Percentiles rank a stretch among this genome's conserved stretches.
Conservation (phyloP, 2,888 invertebrate species). For the Drosophila mayaguana region DNA sequence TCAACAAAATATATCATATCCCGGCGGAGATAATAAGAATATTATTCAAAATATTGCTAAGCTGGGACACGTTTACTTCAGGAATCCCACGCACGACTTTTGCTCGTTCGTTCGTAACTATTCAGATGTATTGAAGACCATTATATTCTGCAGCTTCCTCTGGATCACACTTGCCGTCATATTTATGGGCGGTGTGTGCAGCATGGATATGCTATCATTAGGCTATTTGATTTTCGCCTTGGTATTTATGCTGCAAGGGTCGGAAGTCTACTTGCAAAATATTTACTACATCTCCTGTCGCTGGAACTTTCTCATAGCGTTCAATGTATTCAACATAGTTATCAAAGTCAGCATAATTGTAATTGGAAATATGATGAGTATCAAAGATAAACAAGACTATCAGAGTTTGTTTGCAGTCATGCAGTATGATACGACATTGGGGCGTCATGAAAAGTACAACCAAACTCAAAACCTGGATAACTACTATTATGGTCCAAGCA, state of each 20-base stretch:
- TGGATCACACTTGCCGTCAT: conserved; percentile 98
- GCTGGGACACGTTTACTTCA: conserved; percentile 86
- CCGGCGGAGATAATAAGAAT: conserved; percentile 91
- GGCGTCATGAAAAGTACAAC: not conserved
- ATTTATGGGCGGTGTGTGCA: conserved; percentile 97
- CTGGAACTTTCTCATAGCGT: conserved; percentile 95
- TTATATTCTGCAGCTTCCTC: conserved; percentile 93
- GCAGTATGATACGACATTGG: conserved; percentile 27
- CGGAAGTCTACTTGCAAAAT: conserved; percentile 96
- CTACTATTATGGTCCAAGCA: conserved; percentile 62
- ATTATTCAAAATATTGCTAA: conserved; percentile 90
- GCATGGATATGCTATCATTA: conserved; percentile 96
- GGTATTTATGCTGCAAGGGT: conserved; percentile 98
- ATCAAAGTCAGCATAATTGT: conserved; percentile 95
- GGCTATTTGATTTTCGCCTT: conserved; percentile 98
- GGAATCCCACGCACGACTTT: conserved; percentile 95
- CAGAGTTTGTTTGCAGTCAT: conserved; percentile 46
- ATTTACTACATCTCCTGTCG: conserved; percentile 91
- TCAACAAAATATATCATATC: conserved; percentile 85
- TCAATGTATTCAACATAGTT: conserved; percentile 95
- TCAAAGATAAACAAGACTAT: conserved; percentile 41
- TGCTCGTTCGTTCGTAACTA: conserved; percentile 92
- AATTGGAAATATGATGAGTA: conserved; percentile 91
- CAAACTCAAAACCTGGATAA: not conserved
- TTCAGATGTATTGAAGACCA: conserved; percentile 96